These are phyloP conservation scores for Choristoneura fumiferana DNA, from an alignment of 1,140 invertebrate genomes.

Conservation along the genomic window DNA sequence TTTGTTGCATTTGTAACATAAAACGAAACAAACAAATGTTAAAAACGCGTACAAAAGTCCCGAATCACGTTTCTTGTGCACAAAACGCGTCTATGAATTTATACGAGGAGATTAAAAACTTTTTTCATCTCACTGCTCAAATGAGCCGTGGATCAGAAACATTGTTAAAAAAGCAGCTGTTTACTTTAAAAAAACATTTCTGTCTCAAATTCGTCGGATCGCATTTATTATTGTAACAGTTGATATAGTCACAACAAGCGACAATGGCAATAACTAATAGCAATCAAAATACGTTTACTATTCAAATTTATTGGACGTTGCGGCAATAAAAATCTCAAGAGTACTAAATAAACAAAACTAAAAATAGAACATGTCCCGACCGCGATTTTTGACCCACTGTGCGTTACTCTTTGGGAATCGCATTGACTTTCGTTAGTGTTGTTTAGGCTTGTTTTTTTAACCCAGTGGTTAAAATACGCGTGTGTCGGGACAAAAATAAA, in stretches of 20 bases:
- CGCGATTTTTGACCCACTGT: conserved; percentile 2
- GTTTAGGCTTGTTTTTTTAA: conserved; percentile 2
- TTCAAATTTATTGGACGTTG: neutral
- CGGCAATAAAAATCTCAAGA: neutral
- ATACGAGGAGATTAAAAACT: conserved; percentile 14
- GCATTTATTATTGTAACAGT: conserved; percentile 1
- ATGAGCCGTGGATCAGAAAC: neutral
- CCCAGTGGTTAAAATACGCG: conserved; percentile 7
- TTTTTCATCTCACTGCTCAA: conserved; percentile 14
- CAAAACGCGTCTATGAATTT: conserved; percentile 5
- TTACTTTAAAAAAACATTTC: conserved; percentile 3
- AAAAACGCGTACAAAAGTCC: too few relatives aligned
- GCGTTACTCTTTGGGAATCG: neutral
- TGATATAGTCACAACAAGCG: conserved; percentile 1
- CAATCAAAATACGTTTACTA: neutral
- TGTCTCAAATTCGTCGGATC: conserved; percentile 1
- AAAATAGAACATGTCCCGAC: conserved; percentile 2
- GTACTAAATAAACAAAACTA: conserved; percentile 3
- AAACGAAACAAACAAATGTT: too few relatives aligned
- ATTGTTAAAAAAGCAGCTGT: conserved; percentile 4
- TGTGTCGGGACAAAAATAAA: conserved; percentile 49
- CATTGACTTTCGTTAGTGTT: neutral
- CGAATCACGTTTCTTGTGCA: neutral
- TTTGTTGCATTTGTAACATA: neutral
- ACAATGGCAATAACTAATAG: neutral